A percentile compares a stretch with the other conserved stretches of the same genome.
These are phyloP conservation scores for Misgurnus anguillicaudatus DNA, from an alignment of 2,113 vertebrate genomes.

Conservation along the genomic window DNA sequence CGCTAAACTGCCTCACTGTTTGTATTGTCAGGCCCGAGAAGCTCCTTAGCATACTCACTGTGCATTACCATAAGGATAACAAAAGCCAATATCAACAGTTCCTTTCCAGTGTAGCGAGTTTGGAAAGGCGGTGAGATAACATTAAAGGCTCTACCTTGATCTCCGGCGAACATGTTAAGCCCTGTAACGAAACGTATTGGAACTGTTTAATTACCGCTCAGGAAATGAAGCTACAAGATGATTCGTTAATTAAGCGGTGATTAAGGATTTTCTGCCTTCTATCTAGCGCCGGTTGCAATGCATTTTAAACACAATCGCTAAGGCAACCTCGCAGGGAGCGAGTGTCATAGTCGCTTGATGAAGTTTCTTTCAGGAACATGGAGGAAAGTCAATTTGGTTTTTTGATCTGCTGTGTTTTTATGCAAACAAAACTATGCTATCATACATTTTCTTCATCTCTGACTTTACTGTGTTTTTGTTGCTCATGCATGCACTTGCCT, in stretches of 20 bases:
- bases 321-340: conserved; percentile 76
- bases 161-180: conserved; percentile 84
- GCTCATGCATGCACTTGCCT: background rate
- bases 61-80: conserved; percentile 76
- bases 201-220: conserved; percentile 83
- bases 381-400: conserved; percentile 45
- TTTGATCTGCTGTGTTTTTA: too few species aligned
- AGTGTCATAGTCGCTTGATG: conserved; percentile 75
- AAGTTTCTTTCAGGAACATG: conserved; percentile 73
- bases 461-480: too few species aligned
- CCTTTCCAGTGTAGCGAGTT: conserved; percentile 74
- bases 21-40: conserved; percentile 69
- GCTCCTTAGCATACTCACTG: conserved; percentile 73
- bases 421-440: too few species aligned
- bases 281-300: conserved; percentile 78
- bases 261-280: conserved; percentile 84
- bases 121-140: conserved; percentile 71
- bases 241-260: conserved; percentile 85
- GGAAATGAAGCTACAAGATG: conserved; percentile 85
- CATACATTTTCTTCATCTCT: too few species aligned
- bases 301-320: conserved; percentile 80
- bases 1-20: conserved; percentile 58
- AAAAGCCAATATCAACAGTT: conserved; percentile 79
- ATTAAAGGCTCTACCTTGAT: conserved; percentile 85
- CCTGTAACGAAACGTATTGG: conserved; percentile 82